Evolutionary conservation across 2,113 vertebrate genomes (phyloP).

Genomic region (Polyodon spathula): DNA sequence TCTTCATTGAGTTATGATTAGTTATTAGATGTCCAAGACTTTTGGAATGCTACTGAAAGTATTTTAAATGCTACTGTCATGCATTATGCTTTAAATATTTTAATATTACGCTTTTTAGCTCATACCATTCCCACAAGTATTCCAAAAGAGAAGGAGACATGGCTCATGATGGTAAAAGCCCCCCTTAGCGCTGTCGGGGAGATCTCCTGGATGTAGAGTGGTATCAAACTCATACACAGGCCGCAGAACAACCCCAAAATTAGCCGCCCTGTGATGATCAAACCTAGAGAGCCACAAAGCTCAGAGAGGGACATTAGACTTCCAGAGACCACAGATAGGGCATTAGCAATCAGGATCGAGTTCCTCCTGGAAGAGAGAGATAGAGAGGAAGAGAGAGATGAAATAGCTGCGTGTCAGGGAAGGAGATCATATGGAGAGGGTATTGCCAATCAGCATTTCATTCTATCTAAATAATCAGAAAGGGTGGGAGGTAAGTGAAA

Average conservation of each 20-base stretch:
- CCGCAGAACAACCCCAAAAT: slow-evolving; percentile 64
- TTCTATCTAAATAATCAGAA: too few relatives aligned
- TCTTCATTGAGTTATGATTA: too few relatives aligned
- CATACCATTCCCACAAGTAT: slow-evolving; percentile 63
- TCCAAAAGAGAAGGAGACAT: slow-evolving; percentile 54
- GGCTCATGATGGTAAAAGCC: slow-evolving; percentile 62
- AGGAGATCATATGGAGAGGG: too few relatives aligned
- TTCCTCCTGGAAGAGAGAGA: slow-evolving; percentile 38
- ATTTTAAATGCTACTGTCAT: too few relatives aligned
- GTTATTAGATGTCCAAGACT: too few relatives aligned
- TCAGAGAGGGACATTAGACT: slow-evolving; percentile 56
- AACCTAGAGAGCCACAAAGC: slow-evolving; percentile 46
- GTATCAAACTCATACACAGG: slow-evolving; percentile 60
- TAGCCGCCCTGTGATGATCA: slow-evolving; percentile 57
- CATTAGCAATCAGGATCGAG: slow-evolving; percentile 58
- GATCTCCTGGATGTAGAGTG: slow-evolving; percentile 64
- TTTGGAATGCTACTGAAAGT: too few relatives aligned
- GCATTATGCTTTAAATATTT: too few relatives aligned
- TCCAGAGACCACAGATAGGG: slow-evolving; percentile 48
- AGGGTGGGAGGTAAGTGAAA: too few relatives aligned
- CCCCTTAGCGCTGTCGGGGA: slow-evolving; percentile 57
- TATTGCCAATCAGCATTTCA: too few relatives aligned
- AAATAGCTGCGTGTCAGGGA: neutral
- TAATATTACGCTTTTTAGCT: too few relatives aligned
- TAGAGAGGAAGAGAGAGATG: neutral